Base-by-base conservation (phyloP, 1,140 invertebrate species). In the Heliothis subflexa region DNA sequence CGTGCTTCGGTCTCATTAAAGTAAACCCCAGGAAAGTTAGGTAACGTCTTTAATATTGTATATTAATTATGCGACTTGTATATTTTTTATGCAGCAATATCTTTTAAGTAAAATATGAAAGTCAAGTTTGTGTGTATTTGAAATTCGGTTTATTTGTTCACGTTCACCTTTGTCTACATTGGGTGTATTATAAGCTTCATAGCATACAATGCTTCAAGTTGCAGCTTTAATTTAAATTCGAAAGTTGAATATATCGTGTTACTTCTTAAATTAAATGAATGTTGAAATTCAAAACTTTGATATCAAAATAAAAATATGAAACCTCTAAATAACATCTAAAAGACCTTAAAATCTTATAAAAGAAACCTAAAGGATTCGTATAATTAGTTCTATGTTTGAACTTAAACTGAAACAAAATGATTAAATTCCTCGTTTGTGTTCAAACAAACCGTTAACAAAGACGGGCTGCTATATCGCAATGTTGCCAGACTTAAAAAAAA, bases 1-100 rank as follows among this genome's bases (percentile, higher is more conserved):
- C 68, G 73, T 78, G 74, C 40, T 40, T 57, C 25, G 16, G 28
- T 49, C 71, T 72, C 68, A 81, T 80, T 83, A 78, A 57, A 72
- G 57, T 12, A n/a, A 13, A 45, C 12, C 47, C 50, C 14, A 11
- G 33, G 45, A 64, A 83, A 70, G 55, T 68, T 59, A 59, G 64
- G 77, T 59, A 68, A 73, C n/a, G 50, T 12, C 61, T 49, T 33
- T 55, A 25, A 80, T 70, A 75, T 61, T 70, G 5, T 49, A 14
- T 54, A 55, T 16, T 80, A 80, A 83, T 82, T 80, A 74, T 40
- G 47, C 33, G 66, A 76, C 7, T 72, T 72, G 16, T 54, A 33
- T 72, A 64, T 55, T 62, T 64, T 50, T 50, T 25, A 25, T 4
- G 21, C 3, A 28, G 18, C 16, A 18, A 18, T 55, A 21, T 25